Conservation (phyloP, 2,113 vertebrate species). For the Pangasianodon hypophthalmus region DNA sequence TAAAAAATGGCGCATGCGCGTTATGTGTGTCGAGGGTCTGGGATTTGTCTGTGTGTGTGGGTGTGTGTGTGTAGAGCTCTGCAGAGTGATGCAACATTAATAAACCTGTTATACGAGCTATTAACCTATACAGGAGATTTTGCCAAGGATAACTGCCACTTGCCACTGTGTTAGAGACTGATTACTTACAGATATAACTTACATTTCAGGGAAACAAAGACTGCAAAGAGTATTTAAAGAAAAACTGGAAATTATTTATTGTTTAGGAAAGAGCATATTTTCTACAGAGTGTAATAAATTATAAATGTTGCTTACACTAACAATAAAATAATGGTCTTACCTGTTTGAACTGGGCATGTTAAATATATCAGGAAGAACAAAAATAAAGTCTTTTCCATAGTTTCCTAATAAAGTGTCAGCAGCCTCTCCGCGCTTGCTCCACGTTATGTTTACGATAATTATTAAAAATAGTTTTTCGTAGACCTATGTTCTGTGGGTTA, state of each 20-base stretch:
- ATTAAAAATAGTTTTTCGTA: background rate
- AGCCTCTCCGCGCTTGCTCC: slow-evolving; percentile 9
- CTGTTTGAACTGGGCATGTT: slow-evolving; percentile 51
- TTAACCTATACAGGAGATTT: background rate
- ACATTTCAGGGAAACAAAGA: background rate
- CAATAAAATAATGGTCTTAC: slow-evolving; percentile 62
- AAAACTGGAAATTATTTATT: background rate
- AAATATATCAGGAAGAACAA: slow-evolving; percentile 56
- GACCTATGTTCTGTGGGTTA: background rate
- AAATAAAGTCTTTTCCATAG: slow-evolving; percentile 52
- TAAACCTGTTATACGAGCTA: background rate
- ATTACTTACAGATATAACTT: background rate
- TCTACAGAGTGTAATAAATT: background rate
- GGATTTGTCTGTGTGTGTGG: background rate
- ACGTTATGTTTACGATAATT: background rate
- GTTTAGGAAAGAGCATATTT: background rate
- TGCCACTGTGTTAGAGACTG: background rate
- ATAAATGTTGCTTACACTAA: background rate
- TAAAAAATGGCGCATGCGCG: slow-evolving; percentile 7
- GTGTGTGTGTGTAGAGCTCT: background rate
- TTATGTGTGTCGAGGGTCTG: background rate
- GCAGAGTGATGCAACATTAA: background rate
- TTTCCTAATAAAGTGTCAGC: slow-evolving; percentile 34
- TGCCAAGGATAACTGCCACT: background rate
- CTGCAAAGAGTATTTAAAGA: background rate